Conservation (phyloP, 2,797 vertebrate species). For the Malacoctenus gilli region DNA sequence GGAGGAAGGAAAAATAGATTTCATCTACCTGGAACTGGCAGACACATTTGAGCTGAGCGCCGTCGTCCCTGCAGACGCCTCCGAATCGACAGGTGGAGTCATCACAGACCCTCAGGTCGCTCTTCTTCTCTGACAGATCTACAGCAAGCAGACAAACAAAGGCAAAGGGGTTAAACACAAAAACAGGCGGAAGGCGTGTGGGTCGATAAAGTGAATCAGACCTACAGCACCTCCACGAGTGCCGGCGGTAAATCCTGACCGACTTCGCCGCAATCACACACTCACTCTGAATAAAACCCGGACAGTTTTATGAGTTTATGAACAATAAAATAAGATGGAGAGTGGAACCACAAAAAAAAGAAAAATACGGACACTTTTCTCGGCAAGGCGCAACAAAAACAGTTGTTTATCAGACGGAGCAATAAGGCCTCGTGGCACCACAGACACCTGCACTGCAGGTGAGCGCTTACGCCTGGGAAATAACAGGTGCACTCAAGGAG, state of each 20-base stretch:
- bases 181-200: not conserved
- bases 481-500: conserved; percentile 6
- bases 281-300: not conserved
- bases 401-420: conserved; percentile 11
- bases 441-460: conserved; percentile 2
- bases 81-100: conserved; percentile 91
- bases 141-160: conserved; percentile 8
- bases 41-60: conserved; percentile 89
- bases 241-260: not conserved
- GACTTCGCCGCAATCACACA: conserved; percentile 1
- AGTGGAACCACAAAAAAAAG: conserved; percentile 2
- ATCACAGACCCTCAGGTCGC: conserved; percentile 88
- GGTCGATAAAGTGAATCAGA: conserved; percentile 18
- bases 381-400: not conserved
- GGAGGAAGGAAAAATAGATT: not conserved
- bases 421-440: no score
- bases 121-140: conserved; percentile 91
- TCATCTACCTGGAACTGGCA: conserved; percentile 90
- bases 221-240: not conserved
- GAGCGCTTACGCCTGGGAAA: conserved; percentile 8
- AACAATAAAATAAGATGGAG: conserved; percentile 14
- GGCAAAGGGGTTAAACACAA: not conserved
- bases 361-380: not conserved
- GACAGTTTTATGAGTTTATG: conserved; percentile 20
- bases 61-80: conserved; percentile 91